These are phyloP conservation scores for Petroica traversi DNA, from an alignment of 2,113 vertebrate species.

Conservation along the genomic window DNA sequence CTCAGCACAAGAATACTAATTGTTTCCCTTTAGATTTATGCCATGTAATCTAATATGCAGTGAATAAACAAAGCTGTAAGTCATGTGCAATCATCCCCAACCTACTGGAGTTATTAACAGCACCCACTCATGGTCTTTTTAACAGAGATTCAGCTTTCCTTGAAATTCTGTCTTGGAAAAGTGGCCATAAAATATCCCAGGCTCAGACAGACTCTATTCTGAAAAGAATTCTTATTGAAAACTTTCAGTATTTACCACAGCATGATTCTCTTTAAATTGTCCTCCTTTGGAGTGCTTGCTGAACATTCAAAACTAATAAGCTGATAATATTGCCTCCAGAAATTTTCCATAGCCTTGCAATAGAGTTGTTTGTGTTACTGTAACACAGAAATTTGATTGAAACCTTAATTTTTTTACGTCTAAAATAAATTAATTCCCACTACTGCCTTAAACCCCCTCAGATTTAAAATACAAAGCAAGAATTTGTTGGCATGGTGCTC, in stretches of 20 bases:
- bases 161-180: background rate
- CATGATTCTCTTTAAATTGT: background rate
- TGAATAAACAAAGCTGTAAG: constrained; percentile 29
- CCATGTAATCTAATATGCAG: background rate
- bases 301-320: background rate
- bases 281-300: background rate
- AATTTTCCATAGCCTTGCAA: background rate
- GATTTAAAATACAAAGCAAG: background rate
- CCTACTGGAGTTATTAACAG: background rate
- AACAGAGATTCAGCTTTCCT: background rate
- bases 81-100: background rate
- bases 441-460: background rate
- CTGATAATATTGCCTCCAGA: background rate
- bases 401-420: background rate
- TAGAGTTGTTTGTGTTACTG: background rate
- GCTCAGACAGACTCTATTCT: background rate
- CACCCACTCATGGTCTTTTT: background rate
- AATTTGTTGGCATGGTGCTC: background rate
- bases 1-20: background rate
- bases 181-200: background rate
- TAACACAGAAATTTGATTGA: background rate
- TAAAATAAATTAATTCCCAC: background rate
- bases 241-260: background rate
- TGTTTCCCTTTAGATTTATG: constrained; percentile 34
- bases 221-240: background rate